Evolutionary conservation across 2,888 invertebrate genomes (phyloP).

Genomic region (Drosophila diplacantha): DNA sequence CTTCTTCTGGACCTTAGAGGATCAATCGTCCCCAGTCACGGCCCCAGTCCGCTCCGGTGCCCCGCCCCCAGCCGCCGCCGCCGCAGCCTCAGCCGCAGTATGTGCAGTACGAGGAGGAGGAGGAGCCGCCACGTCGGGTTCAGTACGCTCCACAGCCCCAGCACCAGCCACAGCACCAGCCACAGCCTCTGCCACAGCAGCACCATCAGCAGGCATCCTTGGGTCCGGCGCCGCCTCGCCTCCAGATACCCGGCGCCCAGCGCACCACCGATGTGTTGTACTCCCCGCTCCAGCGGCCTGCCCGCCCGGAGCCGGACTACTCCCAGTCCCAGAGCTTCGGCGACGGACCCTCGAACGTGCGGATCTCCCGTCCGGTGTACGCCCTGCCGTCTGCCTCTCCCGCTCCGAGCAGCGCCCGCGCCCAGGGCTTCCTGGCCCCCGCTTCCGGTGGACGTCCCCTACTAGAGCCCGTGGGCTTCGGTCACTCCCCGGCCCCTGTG

Average conservation of each 20-base stretch:
- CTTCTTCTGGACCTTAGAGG: conserved; percentile 39
- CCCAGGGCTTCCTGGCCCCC: conserved; percentile 73
- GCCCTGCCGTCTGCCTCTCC: conserved; percentile 73
- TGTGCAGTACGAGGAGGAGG: conserved; percentile 75
- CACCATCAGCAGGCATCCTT: conserved; percentile 53
- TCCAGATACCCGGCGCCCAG: conserved; percentile 75
- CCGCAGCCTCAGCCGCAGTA: conserved; percentile 74
- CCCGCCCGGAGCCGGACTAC: conserved; percentile 76
- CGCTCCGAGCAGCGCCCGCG: conserved; percentile 70
- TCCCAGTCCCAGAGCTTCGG: conserved; percentile 75
- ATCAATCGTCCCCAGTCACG: conserved; percentile 66
- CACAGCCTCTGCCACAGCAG: conserved; percentile 53
- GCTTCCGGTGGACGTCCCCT: conserved; percentile 74
- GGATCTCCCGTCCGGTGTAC: conserved; percentile 75
- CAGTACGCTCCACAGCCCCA: conserved; percentile 70
- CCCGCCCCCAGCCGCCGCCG: conserved; percentile 53
- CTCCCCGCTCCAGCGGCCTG: conserved; percentile 73
- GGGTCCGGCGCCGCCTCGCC: conserved; percentile 71
- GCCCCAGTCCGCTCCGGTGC: conserved; percentile 45
- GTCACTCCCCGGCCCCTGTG: conserved; percentile 57
- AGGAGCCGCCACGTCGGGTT: conserved; percentile 69
- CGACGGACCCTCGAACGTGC: conserved; percentile 73
- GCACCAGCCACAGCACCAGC: conserved; percentile 56
- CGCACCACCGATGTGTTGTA: conserved; percentile 76
- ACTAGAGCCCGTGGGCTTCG: conserved; percentile 68